These are phyloP conservation scores for Psephotus haematonotus DNA, from an alignment of 2,113 vertebrate genomes.

Conservation along the genomic window DNA sequence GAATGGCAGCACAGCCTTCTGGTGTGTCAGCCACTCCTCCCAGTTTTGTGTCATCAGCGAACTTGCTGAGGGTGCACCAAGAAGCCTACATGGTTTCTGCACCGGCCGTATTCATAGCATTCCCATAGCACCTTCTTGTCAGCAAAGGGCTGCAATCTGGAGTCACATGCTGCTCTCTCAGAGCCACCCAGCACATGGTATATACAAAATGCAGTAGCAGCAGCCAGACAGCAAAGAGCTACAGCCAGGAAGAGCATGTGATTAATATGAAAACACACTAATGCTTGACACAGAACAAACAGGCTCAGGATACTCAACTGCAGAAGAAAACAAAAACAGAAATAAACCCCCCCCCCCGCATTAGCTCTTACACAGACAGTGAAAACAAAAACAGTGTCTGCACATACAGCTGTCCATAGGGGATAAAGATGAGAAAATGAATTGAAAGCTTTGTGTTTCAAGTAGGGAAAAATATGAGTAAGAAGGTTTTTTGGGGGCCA, in stretches of 20 bases:
- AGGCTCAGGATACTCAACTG: not conserved
- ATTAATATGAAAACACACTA: not conserved
- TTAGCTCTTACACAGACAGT: not conserved
- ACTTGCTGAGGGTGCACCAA: not conserved
- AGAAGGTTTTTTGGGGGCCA: not conserved
- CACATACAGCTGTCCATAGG: not conserved
- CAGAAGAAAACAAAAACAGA: not conserved
- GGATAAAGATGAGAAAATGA: not conserved
- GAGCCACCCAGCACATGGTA: not conserved
- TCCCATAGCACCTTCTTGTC: not conserved
- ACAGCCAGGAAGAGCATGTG: not conserved
- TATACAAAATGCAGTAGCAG: not conserved
- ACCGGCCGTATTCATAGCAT: not conserved
- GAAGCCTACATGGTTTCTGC: not conserved
- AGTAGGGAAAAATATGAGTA: not conserved
- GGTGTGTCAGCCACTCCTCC: too few species aligned
- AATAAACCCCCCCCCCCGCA: not conserved
- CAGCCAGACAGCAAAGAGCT: not conserved
- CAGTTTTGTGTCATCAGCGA: too few species aligned
- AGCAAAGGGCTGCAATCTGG: not conserved
- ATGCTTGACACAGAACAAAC: not conserved
- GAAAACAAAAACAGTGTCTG: slow-evolving; percentile 16
- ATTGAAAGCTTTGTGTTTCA: not conserved
- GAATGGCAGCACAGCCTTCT: too few species aligned
- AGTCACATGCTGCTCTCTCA: not conserved